Evolutionary conservation across 2,888 invertebrate species (phyloP).

Genomic region (Timema podura): DNA sequence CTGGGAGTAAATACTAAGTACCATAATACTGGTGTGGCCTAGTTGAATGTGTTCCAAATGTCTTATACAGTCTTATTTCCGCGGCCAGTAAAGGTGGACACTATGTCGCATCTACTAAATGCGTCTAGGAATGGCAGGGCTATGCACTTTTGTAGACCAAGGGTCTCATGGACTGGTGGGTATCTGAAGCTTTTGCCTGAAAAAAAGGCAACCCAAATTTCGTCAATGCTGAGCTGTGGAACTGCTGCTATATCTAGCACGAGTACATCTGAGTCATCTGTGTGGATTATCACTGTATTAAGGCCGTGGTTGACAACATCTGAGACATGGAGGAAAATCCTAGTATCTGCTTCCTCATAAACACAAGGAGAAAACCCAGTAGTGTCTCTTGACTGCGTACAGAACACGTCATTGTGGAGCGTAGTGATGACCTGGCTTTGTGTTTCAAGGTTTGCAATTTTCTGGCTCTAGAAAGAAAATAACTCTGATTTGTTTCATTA

Average conservation of each 20-base stretch:
- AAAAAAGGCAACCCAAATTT: neutral
- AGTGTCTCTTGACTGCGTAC: neutral
- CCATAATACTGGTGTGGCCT: neutral
- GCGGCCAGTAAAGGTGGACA: neutral
- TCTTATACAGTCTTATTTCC: neutral
- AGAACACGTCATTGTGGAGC: neutral
- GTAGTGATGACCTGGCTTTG: neutral
- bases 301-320: neutral
- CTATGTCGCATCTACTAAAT: constrained; percentile 7
- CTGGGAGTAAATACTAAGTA: neutral
- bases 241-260: neutral
- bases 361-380: neutral
- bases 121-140: constrained; percentile 2
- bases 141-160: constrained; percentile 3
- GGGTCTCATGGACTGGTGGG: neutral
- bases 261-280: neutral
- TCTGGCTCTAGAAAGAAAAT: too few species aligned
- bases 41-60: constrained; percentile 4
- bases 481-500: too few species aligned
- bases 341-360: constrained; percentile 2
- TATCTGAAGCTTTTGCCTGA: neutral
- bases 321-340: constrained; percentile 9
- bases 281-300: neutral
- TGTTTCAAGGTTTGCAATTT: neutral
- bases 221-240: neutral